Conservation (phyloP, 23 tunicate species). For the Trididemnum nubilum region DNA sequence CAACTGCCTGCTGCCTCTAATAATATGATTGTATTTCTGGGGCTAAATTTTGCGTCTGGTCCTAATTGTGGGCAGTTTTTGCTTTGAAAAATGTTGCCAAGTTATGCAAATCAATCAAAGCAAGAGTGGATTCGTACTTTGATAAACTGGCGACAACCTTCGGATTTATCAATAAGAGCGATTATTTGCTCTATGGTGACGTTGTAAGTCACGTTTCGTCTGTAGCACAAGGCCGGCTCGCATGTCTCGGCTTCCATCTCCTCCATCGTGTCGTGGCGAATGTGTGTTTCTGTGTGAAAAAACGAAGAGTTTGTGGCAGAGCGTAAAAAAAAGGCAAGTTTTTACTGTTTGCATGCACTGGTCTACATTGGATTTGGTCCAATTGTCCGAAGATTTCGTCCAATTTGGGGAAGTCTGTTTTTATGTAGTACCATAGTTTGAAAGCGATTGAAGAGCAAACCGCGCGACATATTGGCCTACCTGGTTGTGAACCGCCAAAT, state of each 20-base stretch:
- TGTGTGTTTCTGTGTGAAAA: not conserved
- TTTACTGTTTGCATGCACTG: no score
- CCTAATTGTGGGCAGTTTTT: no score
- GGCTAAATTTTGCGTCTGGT: no score
- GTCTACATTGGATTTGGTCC: no score
- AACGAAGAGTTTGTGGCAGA: not conserved
- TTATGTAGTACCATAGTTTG: no score
- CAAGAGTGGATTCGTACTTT: not conserved
- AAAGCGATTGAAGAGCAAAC: no score
- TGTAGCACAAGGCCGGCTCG: constrained; percentile 23
- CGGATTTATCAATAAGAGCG: not conserved
- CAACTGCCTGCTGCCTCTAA: no score
- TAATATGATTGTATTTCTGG: no score
- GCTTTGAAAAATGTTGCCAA: not conserved
- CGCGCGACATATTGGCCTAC: no score
- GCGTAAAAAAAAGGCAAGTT: not conserved
- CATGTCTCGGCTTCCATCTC: not conserved
- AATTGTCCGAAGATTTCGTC: no score
- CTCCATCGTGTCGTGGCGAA: constrained; percentile 15
- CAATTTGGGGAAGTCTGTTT: no score
- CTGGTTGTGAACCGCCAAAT: no score
- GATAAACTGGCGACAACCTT: constrained; percentile 24
- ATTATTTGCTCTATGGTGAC: constrained; percentile 6
- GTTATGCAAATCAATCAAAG: not conserved
- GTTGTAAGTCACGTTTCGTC: constrained; percentile 7